Conservation (phyloP, 53 echinoderm and acorn worm genomes). For the Mesocentrotus franciscanus region DNA sequence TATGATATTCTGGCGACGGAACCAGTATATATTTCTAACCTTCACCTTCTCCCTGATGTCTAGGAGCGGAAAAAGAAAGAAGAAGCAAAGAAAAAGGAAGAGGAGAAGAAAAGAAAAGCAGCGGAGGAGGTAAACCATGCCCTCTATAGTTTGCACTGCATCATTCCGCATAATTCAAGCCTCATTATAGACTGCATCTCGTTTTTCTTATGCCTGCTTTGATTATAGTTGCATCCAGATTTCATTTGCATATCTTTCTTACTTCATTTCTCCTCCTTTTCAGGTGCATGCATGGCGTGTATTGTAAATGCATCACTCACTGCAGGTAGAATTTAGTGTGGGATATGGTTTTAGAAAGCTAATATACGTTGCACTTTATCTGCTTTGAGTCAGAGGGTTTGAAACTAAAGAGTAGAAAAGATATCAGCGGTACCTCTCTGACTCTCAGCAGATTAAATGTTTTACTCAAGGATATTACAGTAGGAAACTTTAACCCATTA, state of each 20-base stretch:
- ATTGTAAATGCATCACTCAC: not conserved
- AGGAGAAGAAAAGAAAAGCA: constrained; percentile 67
- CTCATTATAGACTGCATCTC: not conserved
- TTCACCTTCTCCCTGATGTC: not conserved
- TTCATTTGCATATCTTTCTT: not conserved
- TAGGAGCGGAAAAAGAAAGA: constrained; percentile 71
- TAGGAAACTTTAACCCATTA: too few relatives aligned
- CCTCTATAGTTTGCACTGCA: constrained; percentile 55
- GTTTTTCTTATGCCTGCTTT: not conserved
- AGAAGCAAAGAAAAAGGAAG: constrained; percentile 60
- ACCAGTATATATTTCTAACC: not conserved
- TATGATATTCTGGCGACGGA: not conserved
- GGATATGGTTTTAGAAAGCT: not conserved
- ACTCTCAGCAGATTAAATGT: too few relatives aligned
- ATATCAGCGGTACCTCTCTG: too few relatives aligned
- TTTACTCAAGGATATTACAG: too few relatives aligned
- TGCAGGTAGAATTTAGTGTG: not conserved
- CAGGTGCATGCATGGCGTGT: constrained; percentile 33
- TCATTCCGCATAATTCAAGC: constrained; percentile 1
- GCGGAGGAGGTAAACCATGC: constrained; percentile 67
- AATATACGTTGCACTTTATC: not conserved
- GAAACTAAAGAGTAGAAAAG: not conserved
- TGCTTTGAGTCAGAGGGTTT: not conserved
- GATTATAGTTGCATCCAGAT: not conserved
- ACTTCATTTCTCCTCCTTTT: not conserved